Conservation (phyloP, 2,113 vertebrate species). For the Sinocyclocheilus maitianheensis region DNA sequence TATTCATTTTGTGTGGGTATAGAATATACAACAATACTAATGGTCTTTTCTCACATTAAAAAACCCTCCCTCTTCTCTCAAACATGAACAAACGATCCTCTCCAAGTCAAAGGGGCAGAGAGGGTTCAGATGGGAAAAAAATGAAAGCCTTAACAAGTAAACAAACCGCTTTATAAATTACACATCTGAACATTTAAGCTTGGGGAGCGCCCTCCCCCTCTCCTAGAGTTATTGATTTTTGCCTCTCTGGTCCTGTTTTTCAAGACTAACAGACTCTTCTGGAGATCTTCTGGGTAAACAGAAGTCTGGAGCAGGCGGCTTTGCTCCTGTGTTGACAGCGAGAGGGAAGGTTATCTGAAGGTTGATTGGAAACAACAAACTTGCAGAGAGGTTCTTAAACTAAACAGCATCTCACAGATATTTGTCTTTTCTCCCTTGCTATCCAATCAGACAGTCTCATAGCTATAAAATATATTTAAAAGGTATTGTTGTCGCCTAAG, state of each 20-base stretch:
- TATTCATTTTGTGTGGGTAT: not conserved
- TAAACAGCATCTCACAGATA: not conserved
- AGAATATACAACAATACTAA: not conserved
- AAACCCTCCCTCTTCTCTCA: not conserved
- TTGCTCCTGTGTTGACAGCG: constrained; percentile 59
- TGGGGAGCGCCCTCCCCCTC: not conserved
- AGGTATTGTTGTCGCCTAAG: not conserved
- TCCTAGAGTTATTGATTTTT: constrained; percentile 45
- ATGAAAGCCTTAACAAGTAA: constrained; percentile 31
- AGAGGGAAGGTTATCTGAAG: constrained; percentile 74
- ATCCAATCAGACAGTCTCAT: not conserved
- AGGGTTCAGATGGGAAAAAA: constrained; percentile 7
- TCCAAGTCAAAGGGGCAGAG: not conserved
- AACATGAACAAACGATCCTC: not conserved
- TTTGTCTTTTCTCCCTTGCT: not conserved
- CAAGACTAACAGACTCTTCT: constrained; percentile 42
- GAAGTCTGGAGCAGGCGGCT: constrained; percentile 10
- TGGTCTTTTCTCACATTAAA: not conserved
- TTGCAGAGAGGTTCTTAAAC: constrained; percentile 52
- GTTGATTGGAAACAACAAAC: constrained; percentile 75
- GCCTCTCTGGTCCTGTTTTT: constrained; percentile 64
- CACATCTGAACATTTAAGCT: constrained; percentile 22
- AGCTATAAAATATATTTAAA: not conserved
- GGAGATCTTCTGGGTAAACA: constrained; percentile 47
- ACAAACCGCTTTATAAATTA: constrained; percentile 27